Conservation (phyloP, 1,140 invertebrate species). For the Neuroterus valhalla region DNA sequence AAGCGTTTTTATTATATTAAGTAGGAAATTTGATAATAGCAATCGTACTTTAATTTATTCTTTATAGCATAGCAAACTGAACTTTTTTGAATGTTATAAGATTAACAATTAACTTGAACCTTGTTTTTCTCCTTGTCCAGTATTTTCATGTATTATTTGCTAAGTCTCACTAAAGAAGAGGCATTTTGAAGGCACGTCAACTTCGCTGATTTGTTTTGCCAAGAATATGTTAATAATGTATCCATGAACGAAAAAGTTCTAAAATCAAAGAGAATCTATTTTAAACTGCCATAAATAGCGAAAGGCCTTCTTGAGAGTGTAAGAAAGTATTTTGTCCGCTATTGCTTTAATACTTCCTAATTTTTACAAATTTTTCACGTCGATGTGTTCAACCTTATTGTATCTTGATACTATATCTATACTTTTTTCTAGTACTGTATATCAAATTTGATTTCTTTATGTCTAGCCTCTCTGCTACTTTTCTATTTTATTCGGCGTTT, state of each 20-base stretch:
- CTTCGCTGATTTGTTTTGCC: background rate
- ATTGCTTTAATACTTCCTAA: constrained; percentile 3
- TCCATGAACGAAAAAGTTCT: too few relatives aligned
- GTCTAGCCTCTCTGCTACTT: background rate
- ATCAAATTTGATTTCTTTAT: background rate
- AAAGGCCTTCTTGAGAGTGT: background rate
- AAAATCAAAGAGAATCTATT: constrained; percentile 17
- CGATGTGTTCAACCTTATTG: constrained; percentile 19
- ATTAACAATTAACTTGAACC: too few relatives aligned
- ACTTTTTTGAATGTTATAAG: too few relatives aligned
- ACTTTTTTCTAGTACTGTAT: background rate
- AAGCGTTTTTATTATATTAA: background rate
- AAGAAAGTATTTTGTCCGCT: background rate
- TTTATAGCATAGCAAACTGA: too few relatives aligned
- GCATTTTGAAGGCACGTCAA: background rate
- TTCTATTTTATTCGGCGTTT: background rate
- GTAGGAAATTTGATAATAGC: background rate
- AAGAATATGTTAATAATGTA: background rate
- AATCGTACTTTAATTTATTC: too few relatives aligned
- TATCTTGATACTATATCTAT: too few relatives aligned
- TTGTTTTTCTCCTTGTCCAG: background rate
- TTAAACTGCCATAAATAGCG: constrained; percentile 24
- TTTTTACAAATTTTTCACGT: background rate
- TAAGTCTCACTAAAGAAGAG: background rate
- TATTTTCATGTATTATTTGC: background rate